These are phyloP conservation scores for Sipha maydis DNA, from an alignment of 2,888 invertebrate species.

Conservation along the genomic window DNA sequence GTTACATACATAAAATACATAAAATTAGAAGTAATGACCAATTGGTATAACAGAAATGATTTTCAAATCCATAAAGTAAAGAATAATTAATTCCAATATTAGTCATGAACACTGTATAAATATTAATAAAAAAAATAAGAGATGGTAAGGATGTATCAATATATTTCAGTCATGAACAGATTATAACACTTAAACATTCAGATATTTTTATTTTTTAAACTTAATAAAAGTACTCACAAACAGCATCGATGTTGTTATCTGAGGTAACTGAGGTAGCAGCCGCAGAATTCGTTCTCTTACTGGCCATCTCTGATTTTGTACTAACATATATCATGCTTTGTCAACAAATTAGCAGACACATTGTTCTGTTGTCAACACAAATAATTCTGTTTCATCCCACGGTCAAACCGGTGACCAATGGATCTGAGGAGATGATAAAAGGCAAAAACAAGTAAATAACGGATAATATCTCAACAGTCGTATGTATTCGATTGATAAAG, in stretches of 20 bases:
- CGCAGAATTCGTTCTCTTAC: slow-evolving; percentile 1
- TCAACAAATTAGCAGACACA: neutral
- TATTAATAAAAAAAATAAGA: too few relatives aligned
- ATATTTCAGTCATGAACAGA: too few relatives aligned
- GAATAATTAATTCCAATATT: too few relatives aligned
- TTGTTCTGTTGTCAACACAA: neutral
- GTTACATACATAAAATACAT: too few relatives aligned
- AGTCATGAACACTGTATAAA: too few relatives aligned
- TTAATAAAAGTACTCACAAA: neutral
- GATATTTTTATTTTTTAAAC: too few relatives aligned
- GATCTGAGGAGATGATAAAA: neutral
- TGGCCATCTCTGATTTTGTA: slow-evolving; percentile 23
- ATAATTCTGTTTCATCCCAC: neutral
- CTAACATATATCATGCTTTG: slow-evolving; percentile 30
- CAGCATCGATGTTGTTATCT: neutral
- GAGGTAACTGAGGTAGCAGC: neutral
- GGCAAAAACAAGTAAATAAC: neutral
- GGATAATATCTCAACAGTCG: neutral
- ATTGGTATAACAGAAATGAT: too few relatives aligned
- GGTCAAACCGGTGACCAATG: neutral
- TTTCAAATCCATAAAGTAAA: too few relatives aligned
- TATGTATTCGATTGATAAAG: neutral
- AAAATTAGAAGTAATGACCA: too few relatives aligned
- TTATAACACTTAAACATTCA: too few relatives aligned
- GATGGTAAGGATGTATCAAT: too few relatives aligned